Evolutionary conservation across 92 coral and sea anemone species (phyloP).

Genomic region (Parazoanthus atlanticus): DNA sequence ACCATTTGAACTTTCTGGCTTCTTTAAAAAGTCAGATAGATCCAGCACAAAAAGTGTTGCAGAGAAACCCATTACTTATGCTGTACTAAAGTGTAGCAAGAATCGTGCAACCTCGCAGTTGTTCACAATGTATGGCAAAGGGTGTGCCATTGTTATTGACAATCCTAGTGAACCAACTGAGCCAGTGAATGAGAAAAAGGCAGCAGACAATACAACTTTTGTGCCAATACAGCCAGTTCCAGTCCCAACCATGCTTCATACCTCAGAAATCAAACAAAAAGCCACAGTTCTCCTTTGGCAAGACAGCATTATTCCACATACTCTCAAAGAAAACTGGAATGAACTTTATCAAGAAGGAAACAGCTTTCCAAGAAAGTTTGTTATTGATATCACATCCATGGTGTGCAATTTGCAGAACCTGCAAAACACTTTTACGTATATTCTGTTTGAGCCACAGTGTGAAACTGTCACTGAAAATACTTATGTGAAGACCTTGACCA

Average conservation of each 20-base stretch:
- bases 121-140: slow-evolving; percentile 31
- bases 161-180: background rate
- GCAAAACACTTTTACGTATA: slow-evolving; percentile 1
- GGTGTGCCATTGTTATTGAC: slow-evolving; percentile 9
- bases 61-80: background rate
- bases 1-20: slow-evolving; percentile 1
- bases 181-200: background rate
- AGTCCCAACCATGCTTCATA: background rate
- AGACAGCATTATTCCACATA: slow-evolving; percentile 38
- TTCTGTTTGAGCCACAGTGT: slow-evolving; percentile 25
- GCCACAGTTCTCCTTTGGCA: slow-evolving; percentile 17
- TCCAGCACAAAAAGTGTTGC: background rate
- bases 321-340: slow-evolving; percentile 58
- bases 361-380: slow-evolving; percentile 60
- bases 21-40: background rate
- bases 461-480: background rate
- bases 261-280: background rate
- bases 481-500: slow-evolving; percentile 12
- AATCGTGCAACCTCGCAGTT: slow-evolving; percentile 20
- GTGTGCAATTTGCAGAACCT: background rate
- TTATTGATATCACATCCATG: slow-evolving; percentile 41
- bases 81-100: background rate
- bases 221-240: background rate
- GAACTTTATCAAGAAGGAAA: slow-evolving; percentile 56
- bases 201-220: background rate